Conservation (phyloP, 2,113 vertebrate genomes). For the Bubo blakistoni region DNA sequence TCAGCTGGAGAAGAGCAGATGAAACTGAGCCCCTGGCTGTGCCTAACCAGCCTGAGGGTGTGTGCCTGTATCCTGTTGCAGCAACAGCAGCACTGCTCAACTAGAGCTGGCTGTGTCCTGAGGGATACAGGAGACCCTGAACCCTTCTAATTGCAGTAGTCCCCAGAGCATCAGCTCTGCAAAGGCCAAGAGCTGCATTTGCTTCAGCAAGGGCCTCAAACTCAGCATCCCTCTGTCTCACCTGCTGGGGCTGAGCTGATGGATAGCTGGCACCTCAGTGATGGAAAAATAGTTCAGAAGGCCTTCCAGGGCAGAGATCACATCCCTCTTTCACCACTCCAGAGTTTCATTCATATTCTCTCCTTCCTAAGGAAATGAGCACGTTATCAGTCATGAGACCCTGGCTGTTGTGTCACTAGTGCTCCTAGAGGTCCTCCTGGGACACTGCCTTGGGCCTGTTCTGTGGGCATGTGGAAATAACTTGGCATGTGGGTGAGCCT, state of each 20-base stretch:
- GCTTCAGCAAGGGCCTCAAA: not conserved
- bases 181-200: not conserved
- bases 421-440: not conserved
- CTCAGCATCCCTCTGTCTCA: not conserved
- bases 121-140: not conserved
- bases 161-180: not conserved
- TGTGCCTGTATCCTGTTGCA: rapidly evolving
- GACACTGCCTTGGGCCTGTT: not conserved
- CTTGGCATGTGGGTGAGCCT: not conserved
- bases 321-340: not conserved
- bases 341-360: not conserved
- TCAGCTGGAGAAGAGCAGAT: not conserved
- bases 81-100: not conserved
- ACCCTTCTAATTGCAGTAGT: not conserved
- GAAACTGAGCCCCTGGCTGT: not conserved
- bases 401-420: not conserved
- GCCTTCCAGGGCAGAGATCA: not conserved
- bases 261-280: not conserved
- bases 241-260: not conserved
- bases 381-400: not conserved
- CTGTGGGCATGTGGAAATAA: not conserved
- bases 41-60: too few relatives aligned
- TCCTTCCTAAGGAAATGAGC: not conserved
- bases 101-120: not conserved
- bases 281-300: not conserved